Evolutionary conservation across 2,797 vertebrate species (phyloP).

Genomic region (Notoglanidium macrostoma): DNA sequence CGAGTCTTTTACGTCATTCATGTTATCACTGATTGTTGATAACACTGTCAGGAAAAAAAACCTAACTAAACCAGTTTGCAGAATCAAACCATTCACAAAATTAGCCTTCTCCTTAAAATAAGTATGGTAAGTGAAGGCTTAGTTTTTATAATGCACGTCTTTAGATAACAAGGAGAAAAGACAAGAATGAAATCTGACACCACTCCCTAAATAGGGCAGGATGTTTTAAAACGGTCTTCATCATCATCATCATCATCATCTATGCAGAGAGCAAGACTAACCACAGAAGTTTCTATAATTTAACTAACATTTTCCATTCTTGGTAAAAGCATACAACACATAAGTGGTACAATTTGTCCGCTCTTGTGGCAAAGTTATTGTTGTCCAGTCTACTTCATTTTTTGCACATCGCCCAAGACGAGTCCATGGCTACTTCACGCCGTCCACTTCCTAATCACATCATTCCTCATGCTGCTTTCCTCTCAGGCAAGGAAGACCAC

Average conservation of each 20-base stretch:
- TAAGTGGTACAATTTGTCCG: constrained; percentile 39
- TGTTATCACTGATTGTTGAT: constrained; percentile 56
- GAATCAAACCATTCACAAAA: constrained; percentile 81
- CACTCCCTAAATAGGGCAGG: constrained; percentile 33
- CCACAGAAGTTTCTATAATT: constrained; percentile 39
- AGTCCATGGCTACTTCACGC: constrained; percentile 43
- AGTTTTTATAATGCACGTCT: constrained; percentile 43
- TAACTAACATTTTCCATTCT: constrained; percentile 30
- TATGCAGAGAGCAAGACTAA: constrained; percentile 34
- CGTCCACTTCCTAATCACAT: constrained; percentile 41
- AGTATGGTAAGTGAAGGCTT: constrained; percentile 46
- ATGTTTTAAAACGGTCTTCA: constrained; percentile 35
- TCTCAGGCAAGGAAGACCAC: constrained; percentile 94
- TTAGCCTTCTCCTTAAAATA: constrained; percentile 52
- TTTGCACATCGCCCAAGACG: constrained; percentile 60
- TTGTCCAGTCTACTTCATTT: constrained; percentile 34
- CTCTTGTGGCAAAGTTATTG: constrained; percentile 22
- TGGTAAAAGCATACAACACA: constrained; percentile 47
- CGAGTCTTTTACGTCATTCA: constrained; percentile 31
- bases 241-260: constrained; percentile 14
- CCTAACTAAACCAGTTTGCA: constrained; percentile 77
- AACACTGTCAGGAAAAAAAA: constrained; percentile 57
- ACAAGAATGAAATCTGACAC: constrained; percentile 12
- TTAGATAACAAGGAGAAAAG: constrained; percentile 38
- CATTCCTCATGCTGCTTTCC: constrained; percentile 34